Evolutionary conservation across 2,797 vertebrate species (phyloP).

Genomic region (Ibycter americanus): DNA sequence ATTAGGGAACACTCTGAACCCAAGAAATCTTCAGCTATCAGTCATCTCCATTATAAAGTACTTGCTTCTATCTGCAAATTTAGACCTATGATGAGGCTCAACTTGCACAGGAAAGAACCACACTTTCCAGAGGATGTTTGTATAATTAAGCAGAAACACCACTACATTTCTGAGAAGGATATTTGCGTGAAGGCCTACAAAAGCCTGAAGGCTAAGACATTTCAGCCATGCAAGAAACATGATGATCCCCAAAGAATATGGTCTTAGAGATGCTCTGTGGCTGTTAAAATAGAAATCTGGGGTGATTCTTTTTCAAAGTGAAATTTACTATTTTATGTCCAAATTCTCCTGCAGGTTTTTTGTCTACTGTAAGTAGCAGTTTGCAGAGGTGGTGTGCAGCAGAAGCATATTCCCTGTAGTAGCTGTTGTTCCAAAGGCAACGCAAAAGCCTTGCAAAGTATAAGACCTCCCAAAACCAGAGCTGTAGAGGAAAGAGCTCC

Average conservation of each 20-base stretch:
- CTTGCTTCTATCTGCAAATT: constrained; percentile 64
- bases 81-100: constrained; percentile 4
- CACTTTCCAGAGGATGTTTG: constrained; percentile 40
- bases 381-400: not conserved
- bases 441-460: not conserved
- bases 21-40: constrained; percentile 67
- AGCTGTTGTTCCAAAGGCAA: not conserved
- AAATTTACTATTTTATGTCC: not conserved
- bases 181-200: not conserved
- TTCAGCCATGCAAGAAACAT: not conserved
- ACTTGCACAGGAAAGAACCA: constrained; percentile 23
- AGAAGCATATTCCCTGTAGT: not conserved
- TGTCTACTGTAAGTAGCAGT: not conserved
- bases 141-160: constrained; percentile 66
- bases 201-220: not conserved
- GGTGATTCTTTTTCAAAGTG: not conserved
- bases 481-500: not conserved
- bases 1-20: constrained; percentile 74
- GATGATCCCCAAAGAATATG: not conserved
- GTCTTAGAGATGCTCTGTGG: not conserved
- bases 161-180: not conserved
- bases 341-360: not conserved
- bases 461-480: not conserved
- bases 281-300: not conserved
- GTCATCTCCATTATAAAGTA: constrained; percentile 67